Percentiles rank a stretch among this genome's conserved stretches.
Conservation (phyloP, 2,888 invertebrate species). For the Apeira syringaria region DNA sequence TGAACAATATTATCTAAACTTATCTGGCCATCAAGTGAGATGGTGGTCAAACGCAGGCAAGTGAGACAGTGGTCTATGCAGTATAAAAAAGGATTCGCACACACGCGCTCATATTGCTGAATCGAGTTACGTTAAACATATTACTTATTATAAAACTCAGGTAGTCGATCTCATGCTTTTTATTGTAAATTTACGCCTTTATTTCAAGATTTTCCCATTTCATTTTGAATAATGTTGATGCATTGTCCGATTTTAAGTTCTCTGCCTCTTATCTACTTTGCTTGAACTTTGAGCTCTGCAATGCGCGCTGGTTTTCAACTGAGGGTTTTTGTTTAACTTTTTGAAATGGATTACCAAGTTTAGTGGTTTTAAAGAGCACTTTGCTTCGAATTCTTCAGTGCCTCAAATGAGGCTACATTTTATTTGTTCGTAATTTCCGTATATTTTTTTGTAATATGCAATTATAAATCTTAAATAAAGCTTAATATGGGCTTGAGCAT, state of each 20-base stretch:
- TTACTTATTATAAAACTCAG: too few relatives aligned
- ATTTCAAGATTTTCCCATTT: constrained; percentile 2
- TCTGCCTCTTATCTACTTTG: constrained; percentile 17
- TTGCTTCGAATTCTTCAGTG: neutral
- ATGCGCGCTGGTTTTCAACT: constrained; percentile 19
- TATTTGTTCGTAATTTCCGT: constrained; percentile 8
- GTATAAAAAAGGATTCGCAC: too few relatives aligned
- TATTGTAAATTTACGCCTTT: neutral
- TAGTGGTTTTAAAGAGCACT: constrained; percentile 28
- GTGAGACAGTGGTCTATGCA: too few relatives aligned
- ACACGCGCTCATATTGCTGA: too few relatives aligned
- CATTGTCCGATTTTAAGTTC: constrained; percentile 19
- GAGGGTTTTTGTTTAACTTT: constrained; percentile 29
- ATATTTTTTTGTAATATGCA: neutral
- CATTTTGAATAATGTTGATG: constrained; percentile 12
- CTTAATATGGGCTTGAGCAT: too few relatives aligned
- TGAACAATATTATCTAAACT: too few relatives aligned
- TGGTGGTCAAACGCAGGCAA: too few relatives aligned
- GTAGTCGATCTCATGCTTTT: neutral
- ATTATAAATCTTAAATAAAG: too few relatives aligned
- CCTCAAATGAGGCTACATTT: constrained; percentile 5
- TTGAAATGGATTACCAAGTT: constrained; percentile 25
- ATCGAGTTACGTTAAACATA: too few relatives aligned
- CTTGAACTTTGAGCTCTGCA: constrained; percentile 13
- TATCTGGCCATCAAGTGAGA: too few relatives aligned